Conservation (phyloP, 2,888 invertebrate species). For the Phaonia tiefii region DNA sequence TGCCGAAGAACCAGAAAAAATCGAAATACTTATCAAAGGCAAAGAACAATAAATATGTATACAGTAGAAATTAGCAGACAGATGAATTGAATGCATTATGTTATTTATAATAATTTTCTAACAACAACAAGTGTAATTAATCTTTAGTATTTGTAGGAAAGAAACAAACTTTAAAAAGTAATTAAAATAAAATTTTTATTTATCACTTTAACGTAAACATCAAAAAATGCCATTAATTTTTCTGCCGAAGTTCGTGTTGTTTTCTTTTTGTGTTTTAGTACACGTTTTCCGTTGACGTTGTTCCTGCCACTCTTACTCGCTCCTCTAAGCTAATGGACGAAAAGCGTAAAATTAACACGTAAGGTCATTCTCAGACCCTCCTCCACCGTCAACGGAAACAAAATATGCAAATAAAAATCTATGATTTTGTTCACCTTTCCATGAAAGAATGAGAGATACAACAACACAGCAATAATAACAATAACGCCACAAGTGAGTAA, state of each 20-base stretch:
- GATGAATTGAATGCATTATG: too few species aligned
- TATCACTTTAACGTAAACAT: slow-evolving; percentile 29
- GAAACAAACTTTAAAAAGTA: slow-evolving; percentile 29
- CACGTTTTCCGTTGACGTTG: not conserved
- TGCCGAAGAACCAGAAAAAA: slow-evolving; percentile 2
- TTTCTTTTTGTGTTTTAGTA: not conserved
- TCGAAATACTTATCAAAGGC: not conserved
- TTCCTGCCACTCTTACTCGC: too few species aligned
- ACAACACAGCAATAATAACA: not conserved
- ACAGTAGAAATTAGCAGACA: too few species aligned
- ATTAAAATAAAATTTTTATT: slow-evolving; percentile 32
- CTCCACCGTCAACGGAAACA: not conserved
- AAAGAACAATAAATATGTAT: slow-evolving; percentile 3
- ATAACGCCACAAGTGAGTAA: slow-evolving; percentile 9
- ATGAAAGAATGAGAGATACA: not conserved
- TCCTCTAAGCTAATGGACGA: slow-evolving; percentile 15
- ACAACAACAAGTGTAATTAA: slow-evolving; percentile 8
- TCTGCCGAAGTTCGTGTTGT: not conserved
- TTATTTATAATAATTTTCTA: too few species aligned
- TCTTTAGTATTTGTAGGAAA: not conserved
- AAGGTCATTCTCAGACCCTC: slow-evolving; percentile 44
- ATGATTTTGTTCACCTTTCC: slow-evolving; percentile 33
- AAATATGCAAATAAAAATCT: slow-evolving; percentile 50
- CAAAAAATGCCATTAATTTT: slow-evolving; percentile 30
- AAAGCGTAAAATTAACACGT: slow-evolving; percentile 60